Evolutionary conservation across 2,113 vertebrate species (phyloP), one percentile per base, ranked within the genome.

Genomic region (zebrafish (Danio rerio)): DNA sequence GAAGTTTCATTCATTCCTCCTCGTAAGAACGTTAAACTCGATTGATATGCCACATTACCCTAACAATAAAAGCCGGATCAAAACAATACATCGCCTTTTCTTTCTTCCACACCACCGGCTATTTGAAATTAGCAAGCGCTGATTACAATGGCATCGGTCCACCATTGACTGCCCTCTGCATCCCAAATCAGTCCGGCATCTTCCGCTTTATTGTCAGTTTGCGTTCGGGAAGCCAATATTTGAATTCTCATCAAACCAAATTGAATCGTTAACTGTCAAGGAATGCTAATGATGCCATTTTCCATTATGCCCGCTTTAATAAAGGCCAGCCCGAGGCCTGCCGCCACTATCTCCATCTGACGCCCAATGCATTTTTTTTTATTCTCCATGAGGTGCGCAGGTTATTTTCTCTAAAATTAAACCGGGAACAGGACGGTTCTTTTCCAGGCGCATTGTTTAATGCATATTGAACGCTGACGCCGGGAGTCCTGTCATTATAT

Each of bases 361-460:
- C 21, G 70, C 61, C 49, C 18, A 89, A 31, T 31, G 31, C 31
- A 31, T 31, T 31, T 31, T 31, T 31, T 31, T 92, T 93, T 90
- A 80, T 66, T 72, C 58, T 72, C 40, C 16, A 11, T 21, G 52
- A 79, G 63, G 89, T 87, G 86, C 80, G 81, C 90, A 90, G 91
- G 92, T 94, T 92, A 92, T 91, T 93, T 90, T 89, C 88, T 91
- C 89, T 88, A 88, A 93, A 93, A 93, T 93, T 90, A 92, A 93
- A 92, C 89, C 91, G 91, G 90, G 91, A 92, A 90, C 87, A 90
- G 88, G 85, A 31, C 85, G 78, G 83, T 88, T 85, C 83, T 86
- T 90, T 91, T 91, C 89, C 88, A 84, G 77, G 63, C 85, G 81
- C 89, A 90, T 93, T 92, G 93, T 93, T 93, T 90, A 91, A 93